Base-by-base conservation (phyloP, 1,140 invertebrate species). In the Papilio polyxenes region DNA sequence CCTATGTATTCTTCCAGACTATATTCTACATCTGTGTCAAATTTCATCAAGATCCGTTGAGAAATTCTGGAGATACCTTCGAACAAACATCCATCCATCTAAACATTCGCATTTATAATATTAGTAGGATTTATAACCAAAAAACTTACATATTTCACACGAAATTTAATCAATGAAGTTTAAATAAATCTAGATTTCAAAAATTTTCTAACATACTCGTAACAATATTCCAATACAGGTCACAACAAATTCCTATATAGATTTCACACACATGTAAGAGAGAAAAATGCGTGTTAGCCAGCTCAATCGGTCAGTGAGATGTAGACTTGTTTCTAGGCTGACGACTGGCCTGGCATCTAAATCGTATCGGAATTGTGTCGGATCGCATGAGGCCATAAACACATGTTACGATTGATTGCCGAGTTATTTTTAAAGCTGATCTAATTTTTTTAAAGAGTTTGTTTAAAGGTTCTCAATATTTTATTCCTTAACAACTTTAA, bases 241-340 rank as follows among this genome's bases (percentile, higher is more conserved):
- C 6, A n/a, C 11, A 75, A 17, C 40, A 20, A 48, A 75, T 49
- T 44, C 40, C 44, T n/a, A 20, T 13, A n/a, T 10, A 77, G 49
- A 53, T 77, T 77, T 77, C 75, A 4, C 75, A 53, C 23, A 31
- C n/a, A 75, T 77, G 48, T 51, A 20, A 56, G 8, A n/a, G 10
- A 23, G 23, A 49, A 77, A 56, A 77, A 53, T 53, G 23, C 75
- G 75, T 51, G 40, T 51, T 76, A 44, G 75, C 17, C 17, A n/a
- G 72, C 13, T 74, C 40, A 74, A 44, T 75, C 40, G 74, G 74
- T 75, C 74, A 75, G 40, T 75, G 40, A 75, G 44, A 2, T n/a
- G 48, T 51, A 75, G 23, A 31, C 37, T 74, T 10, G 44, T 77
- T 77, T 77, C 75, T 77, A 77, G 75, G 75, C n/a, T 77, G 49